Base-by-base conservation (phyloP, 2,797 vertebrate genomes). In the Falco columbarius region DNA sequence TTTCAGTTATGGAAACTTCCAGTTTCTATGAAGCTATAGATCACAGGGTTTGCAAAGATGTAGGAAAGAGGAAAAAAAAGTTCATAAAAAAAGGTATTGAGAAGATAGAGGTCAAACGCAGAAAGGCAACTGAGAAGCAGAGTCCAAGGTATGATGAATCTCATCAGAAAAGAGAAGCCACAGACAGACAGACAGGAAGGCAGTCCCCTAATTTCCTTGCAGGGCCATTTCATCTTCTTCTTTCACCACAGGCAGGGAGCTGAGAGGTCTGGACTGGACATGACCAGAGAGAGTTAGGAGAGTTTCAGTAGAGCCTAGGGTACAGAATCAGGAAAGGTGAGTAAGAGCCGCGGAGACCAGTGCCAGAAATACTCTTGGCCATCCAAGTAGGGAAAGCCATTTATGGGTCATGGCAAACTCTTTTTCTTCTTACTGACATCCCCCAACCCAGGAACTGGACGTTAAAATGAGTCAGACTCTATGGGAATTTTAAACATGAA, bases 241-340 rank as follows among this genome's bases (percentile, higher is more conserved):
- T 68, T 98, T 98, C 72, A 98, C 96, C 49, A 97, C 96, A 40
- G 98, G 98, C 74, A 98, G 97, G 63, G 98, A 98, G 96, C 93
- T 98, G 91, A 93, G 86, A 71, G 98, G 97, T 61, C 98, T 96
- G 92, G 97, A 89, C 93, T 98, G 98, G 49, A 98, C 96, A 70
- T 98, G 98, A 89, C 98, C 99, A 93, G 98, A 99, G 81, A 99
- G 98, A 44, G 98, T 98, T 66, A 98, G 98, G 12, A 99, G 98
- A 70, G 96, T 95, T 93, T 98, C 98, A 34, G 98, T 91, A 51
- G 96, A 93, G 63, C 98, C 98, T 98, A 96, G 29, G 61, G 84
- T 79, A 95, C 81, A 91, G 90, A 95, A 97, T 62, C 67, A 82
- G 94, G 90, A 93, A 65, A 90, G 84, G 42, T 76, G 38, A 75